Conservation (phyloP, 2,113 vertebrate genomes). For the Conger conger region DNA sequence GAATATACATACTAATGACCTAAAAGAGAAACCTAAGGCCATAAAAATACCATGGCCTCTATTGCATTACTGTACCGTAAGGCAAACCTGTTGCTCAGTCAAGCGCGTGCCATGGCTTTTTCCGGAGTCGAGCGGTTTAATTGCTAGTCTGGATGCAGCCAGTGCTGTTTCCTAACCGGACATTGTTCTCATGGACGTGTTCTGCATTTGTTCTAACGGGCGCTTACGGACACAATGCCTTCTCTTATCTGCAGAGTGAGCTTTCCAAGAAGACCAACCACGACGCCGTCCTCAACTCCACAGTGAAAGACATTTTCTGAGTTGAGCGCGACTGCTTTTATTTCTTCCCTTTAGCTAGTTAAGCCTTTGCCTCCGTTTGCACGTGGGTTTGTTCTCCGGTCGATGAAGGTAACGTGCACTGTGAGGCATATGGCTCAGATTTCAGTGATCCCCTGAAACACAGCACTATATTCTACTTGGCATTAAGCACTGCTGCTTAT, state of each 20-base stretch:
- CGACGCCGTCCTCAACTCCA: constrained; percentile 51
- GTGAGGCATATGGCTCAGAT: not conserved
- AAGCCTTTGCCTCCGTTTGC: not conserved
- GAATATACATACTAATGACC: too few species aligned
- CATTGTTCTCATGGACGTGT: not conserved
- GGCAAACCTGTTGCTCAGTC: too few species aligned
- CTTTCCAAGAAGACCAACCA: constrained; percentile 43
- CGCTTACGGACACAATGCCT: not conserved
- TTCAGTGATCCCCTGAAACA: not conserved
- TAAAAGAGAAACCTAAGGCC: too few species aligned
- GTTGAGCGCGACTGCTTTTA: not conserved
- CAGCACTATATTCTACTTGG: not conserved
- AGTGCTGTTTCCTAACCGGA: too few species aligned
- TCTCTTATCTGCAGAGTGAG: constrained; percentile 42
- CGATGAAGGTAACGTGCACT: not conserved
- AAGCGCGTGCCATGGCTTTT: too few species aligned
- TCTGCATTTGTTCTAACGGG: not conserved
- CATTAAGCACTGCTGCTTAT: not conserved
- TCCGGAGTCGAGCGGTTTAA: too few species aligned
- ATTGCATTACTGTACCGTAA: too few species aligned
- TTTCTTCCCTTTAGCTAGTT: not conserved
- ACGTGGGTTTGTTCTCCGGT: not conserved
- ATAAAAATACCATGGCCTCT: too few species aligned
- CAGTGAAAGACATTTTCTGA: constrained; percentile 44
- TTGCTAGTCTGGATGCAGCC: too few species aligned